Evolutionary conservation across 2,113 vertebrate genomes (phyloP).

Genomic region (Dunckerocampus dactyliophorus): DNA sequence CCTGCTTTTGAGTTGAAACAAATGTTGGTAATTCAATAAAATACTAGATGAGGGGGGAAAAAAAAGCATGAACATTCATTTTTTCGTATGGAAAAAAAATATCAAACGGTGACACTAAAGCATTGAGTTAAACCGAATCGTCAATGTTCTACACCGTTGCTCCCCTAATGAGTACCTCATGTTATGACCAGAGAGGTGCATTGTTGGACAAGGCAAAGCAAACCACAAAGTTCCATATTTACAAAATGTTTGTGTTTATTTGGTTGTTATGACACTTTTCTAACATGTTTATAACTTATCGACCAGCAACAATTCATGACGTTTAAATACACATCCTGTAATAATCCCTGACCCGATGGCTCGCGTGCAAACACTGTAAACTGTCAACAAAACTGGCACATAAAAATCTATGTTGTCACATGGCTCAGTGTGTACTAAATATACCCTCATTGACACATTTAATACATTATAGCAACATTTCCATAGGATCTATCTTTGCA

Average conservation of each 20-base stretch:
- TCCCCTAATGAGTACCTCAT: too few relatives aligned
- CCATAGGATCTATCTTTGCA: constrained; percentile 5
- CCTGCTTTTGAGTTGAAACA: background rate
- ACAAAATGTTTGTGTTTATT: background rate
- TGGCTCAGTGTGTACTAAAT: constrained; percentile 6
- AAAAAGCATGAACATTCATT: too few relatives aligned
- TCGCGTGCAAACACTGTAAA: constrained; percentile 36
- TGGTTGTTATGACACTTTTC: background rate
- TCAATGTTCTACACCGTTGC: too few relatives aligned
- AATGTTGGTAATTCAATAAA: too few relatives aligned
- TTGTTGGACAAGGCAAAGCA: background rate
- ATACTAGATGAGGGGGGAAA: too few relatives aligned
- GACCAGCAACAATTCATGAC: constrained; percentile 54
- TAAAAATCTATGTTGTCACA: constrained; percentile 7
- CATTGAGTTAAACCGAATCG: too few relatives aligned
- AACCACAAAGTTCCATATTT: background rate
- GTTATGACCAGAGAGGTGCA: background rate
- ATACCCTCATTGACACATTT: background rate
- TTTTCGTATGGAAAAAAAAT: too few relatives aligned
- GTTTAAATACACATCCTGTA: constrained; percentile 8
- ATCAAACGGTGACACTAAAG: too few relatives aligned
- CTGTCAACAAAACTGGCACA: constrained; percentile 7
- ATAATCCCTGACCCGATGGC: background rate
- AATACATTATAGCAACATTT: background rate
- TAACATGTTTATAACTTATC: constrained; percentile 33